Percentiles rank a stretch among this genome's conserved stretches.
These are phyloP conservation scores for Pangasius larnaudii DNA, from an alignment of 2,797 vertebrate genomes.

Conservation along the genomic window DNA sequence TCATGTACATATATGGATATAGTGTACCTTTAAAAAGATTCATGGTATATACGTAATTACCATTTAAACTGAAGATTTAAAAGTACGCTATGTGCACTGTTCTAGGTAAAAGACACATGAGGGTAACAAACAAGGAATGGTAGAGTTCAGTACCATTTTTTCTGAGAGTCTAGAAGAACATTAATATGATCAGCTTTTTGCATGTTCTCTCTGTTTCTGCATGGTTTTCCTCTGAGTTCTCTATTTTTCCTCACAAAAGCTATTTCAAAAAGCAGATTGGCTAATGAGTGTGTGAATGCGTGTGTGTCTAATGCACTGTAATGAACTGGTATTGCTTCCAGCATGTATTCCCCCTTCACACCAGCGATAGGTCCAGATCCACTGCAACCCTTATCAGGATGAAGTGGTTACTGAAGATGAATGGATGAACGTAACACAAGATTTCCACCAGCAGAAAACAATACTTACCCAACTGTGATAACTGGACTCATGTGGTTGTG, in stretches of 20 bases:
- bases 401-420: background rate
- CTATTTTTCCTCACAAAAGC: no score
- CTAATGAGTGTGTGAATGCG: background rate
- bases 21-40: background rate
- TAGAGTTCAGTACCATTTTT: no score
- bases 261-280: no score
- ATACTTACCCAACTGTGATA: background rate
- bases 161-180: no score
- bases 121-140: no score
- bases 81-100: background rate
- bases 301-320: background rate
- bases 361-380: no score
- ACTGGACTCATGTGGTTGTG: background rate
- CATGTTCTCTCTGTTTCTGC: no score
- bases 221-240: background rate
- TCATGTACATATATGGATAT: background rate
- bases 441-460: background rate
- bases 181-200: no score
- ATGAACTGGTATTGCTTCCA: no score
- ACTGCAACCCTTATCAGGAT: background rate
- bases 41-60: background rate
- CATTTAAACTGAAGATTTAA: background rate
- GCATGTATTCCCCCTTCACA: background rate
- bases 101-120: no score
- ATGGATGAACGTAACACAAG: background rate